Percentiles rank a stretch among this genome's conserved stretches.
These are phyloP conservation scores for Hyles vespertilio DNA, from an alignment of 1,140 invertebrate species.

Conservation along the genomic window DNA sequence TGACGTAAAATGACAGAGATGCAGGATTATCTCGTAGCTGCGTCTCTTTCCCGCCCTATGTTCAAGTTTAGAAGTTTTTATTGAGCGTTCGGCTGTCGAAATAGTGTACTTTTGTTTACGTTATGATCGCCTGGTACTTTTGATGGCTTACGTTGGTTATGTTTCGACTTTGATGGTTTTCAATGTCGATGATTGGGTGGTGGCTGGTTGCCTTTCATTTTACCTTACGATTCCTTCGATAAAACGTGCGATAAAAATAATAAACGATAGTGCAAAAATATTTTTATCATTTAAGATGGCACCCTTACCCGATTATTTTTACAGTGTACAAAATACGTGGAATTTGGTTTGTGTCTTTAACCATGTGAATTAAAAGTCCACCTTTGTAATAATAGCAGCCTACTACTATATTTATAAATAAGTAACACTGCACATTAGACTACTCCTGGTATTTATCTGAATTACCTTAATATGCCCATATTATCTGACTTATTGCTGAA, in stretches of 20 bases:
- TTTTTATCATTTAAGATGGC: too few species aligned
- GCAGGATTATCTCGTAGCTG: constrained; percentile 47
- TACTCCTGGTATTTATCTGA: too few species aligned
- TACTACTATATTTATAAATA: too few species aligned
- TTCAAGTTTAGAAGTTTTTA: constrained; percentile 70
- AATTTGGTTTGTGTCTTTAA: neutral
- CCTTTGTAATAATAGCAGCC: constrained; percentile 5
- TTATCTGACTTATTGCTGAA: too few species aligned
- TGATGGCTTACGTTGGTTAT: constrained; percentile 66
- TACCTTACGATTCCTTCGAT: neutral
- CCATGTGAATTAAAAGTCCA: constrained; percentile 34
- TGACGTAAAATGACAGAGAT: constrained; percentile 58
- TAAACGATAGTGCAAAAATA: neutral
- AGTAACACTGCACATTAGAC: too few species aligned
- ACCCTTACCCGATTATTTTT: too few species aligned
- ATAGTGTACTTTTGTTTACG: constrained; percentile 52
- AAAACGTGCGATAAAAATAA: constrained; percentile 1
- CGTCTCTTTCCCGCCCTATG: constrained; percentile 50
- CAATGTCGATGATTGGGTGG: constrained; percentile 27
- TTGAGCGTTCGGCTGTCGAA: constrained; percentile 56
- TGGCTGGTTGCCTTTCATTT: neutral
- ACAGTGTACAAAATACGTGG: too few species aligned
- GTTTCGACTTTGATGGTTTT: constrained; percentile 29
- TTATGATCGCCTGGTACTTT: constrained; percentile 67
- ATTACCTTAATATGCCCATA: too few species aligned